Evolutionary conservation across 2,888 invertebrate genomes (phyloP), one percentile per base, ranked within the genome.

Genomic region (Podabrus alpinus): DNA sequence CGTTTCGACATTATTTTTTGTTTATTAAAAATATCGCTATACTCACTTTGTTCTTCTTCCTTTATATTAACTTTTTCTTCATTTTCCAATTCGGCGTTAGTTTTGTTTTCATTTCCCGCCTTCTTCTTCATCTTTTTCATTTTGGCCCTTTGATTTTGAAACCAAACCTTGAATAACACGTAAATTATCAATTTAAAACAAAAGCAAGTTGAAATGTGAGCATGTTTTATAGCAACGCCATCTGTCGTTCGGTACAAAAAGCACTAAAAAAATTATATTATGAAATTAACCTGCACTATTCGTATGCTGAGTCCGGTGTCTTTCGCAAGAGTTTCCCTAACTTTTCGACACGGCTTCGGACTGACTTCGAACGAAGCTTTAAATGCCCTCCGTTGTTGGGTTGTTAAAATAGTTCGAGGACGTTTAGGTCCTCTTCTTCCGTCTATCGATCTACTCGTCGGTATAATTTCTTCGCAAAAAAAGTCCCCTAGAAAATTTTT

Each of bases 281-380:
- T 11, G n/a, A 62, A 9, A 29, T 29, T 62, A 83, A 95, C 95
- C 89, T 95, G 95, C 13, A 95, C 95, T 77, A 95, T 95, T 80
- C 95, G 89, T 59, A 95, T 93, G 82, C 94, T 95, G 70, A 95
- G 88, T 11, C 95, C 95, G 0, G 95, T 95, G 85, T 95, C 95
- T 84, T 94, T 94, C 11, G 95, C 95, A 76, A 95, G 88, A 74
- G 93, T 91, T 86, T 95, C 95, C 72, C 95, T 88, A 61, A 94
- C 94, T 89, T 95, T 95, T 81, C 95, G 88, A 83, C 94, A 95
- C 2, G 95, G 95, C 84, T 95, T 95, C 16, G 95, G 94, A 81
- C 94, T 95, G 81, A 94, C 90, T 87, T 95, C 95, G 86, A 95
- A 96, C 15, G 95, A 94, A 59, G 93, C 92, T 86, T 95, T 95